Evolutionary conservation across 2,797 vertebrate species (phyloP).

Genomic region (Sphenodon punctatus): DNA sequence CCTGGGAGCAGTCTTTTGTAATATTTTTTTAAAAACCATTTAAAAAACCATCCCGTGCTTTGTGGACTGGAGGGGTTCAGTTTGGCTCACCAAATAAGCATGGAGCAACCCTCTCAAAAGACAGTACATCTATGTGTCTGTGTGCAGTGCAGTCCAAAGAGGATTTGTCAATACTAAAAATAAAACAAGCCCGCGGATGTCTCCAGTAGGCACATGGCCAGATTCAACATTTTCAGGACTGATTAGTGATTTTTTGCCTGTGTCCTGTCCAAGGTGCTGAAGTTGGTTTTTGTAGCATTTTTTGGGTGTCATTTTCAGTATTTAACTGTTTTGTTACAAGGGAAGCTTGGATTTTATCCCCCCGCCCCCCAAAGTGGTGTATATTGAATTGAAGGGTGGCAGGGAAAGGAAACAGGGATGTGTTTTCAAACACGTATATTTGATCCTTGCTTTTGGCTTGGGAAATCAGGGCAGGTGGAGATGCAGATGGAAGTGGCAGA

Average conservation of each 20-base stretch:
- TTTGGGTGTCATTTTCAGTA: background rate
- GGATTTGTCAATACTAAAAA: slow-evolving; percentile 74
- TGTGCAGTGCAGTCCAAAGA: slow-evolving; percentile 55
- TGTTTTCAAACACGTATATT: slow-evolving; percentile 63
- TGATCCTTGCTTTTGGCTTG: slow-evolving; percentile 65
- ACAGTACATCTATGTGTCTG: slow-evolving; percentile 40
- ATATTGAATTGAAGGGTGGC: background rate
- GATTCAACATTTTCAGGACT: slow-evolving; percentile 33
- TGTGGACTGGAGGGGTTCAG: background rate
- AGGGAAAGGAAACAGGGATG: slow-evolving; percentile 25
- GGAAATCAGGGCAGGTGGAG: slow-evolving; percentile 60
- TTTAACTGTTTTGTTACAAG: background rate
- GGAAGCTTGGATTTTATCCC: background rate
- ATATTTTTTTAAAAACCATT: background rate
- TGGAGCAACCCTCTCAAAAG: slow-evolving; percentile 32
- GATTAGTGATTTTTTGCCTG: background rate
- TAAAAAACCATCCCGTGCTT: no score
- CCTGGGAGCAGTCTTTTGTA: no score
- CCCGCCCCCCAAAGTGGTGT: accelerated
- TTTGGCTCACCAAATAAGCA: background rate
- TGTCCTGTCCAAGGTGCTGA: slow-evolving; percentile 72
- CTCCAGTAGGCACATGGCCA: slow-evolving; percentile 51
- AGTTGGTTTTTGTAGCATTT: slow-evolving; percentile 57
- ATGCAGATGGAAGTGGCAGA: slow-evolving; percentile 61
- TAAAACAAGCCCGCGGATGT: slow-evolving; percentile 67